Conservation (phyloP, 2,797 vertebrate species). For the Psittacula echo region DNA sequence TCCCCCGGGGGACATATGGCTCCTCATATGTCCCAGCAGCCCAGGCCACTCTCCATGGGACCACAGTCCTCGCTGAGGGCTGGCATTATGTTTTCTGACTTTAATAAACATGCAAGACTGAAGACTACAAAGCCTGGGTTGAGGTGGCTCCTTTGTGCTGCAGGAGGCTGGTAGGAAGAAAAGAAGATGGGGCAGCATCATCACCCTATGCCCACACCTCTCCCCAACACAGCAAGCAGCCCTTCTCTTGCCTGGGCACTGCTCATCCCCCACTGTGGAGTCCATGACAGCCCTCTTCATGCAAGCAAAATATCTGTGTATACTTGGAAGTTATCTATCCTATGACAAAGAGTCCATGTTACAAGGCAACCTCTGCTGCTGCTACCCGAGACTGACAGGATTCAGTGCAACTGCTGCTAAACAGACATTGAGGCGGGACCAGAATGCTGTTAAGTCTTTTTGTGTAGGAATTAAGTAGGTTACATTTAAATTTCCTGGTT, state of each 20-base stretch:
- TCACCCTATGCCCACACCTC: too few species aligned
- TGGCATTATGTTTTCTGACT: background rate
- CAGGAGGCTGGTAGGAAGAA: background rate
- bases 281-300: background rate
- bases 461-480: background rate
- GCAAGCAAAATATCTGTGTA: accelerated
- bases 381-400: background rate
- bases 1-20: accelerated
- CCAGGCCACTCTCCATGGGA: background rate
- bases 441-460: background rate
- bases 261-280: too few species aligned
- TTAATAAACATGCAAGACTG: background rate
- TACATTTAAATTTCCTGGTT: background rate
- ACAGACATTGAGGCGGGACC: accelerated
- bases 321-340: background rate
- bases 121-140: background rate
- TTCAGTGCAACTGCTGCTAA: background rate
- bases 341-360: background rate
- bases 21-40: background rate
- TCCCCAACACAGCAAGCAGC: background rate
- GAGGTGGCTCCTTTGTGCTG: background rate
- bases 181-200: background rate
- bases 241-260: background rate
- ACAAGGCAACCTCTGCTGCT: background rate
- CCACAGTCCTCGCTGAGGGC: background rate